Percentiles rank a stretch among this genome's conserved stretches.
Evolutionary conservation across 2,113 vertebrate genomes (phyloP).

Genomic region (Rhea americana): DNA sequence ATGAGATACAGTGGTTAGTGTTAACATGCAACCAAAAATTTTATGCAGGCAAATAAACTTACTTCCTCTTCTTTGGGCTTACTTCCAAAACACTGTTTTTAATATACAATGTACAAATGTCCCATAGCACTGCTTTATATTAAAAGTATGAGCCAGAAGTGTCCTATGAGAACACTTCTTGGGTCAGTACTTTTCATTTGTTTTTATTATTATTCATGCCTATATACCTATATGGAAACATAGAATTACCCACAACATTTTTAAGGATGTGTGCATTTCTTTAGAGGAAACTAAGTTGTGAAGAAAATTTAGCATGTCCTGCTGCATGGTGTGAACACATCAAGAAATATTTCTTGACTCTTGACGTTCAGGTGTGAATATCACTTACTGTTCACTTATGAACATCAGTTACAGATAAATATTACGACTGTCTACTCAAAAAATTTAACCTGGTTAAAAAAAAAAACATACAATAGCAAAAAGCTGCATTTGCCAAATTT

Average conservation of each 20-base stretch:
- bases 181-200: constrained; percentile 53
- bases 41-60: constrained; percentile 70
- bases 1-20: constrained; percentile 71
- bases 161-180: constrained; percentile 54
- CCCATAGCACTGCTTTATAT: constrained; percentile 56
- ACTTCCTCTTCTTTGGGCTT: constrained; percentile 67
- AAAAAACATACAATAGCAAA: fast-evolving
- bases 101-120: constrained; percentile 62
- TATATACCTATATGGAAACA: constrained; percentile 36
- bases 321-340: neutral
- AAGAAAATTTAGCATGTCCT: constrained; percentile 30
- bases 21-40: constrained; percentile 73
- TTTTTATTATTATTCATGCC: neutral
- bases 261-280: neutral
- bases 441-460: neutral
- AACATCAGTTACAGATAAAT: neutral
- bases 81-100: constrained; percentile 65
- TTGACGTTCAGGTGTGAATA: neutral
- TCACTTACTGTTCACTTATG: neutral
- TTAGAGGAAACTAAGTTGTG: neutral
- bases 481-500: neutral
- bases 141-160: constrained; percentile 54
- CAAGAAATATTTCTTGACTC: neutral
- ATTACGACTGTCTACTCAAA: neutral
- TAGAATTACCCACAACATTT: neutral